Conservation (phyloP, 2,888 invertebrate species). For the Ornithoptera priamus region DNA sequence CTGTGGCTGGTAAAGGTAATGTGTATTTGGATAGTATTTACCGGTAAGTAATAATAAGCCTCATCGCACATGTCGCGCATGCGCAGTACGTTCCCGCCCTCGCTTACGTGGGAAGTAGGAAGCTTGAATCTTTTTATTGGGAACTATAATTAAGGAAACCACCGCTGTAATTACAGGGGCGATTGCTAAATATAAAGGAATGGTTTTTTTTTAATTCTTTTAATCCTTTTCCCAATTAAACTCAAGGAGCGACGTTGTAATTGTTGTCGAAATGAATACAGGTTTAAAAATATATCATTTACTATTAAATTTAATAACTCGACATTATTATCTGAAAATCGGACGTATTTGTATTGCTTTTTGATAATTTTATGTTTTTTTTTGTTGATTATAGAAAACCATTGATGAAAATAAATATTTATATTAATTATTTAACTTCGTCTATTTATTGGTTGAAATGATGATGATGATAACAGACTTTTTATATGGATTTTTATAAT, state of each 20-base stretch:
- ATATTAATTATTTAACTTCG: too few species aligned
- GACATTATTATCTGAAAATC: too few species aligned
- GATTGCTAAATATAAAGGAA: slow-evolving; percentile 78
- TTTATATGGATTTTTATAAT: too few species aligned
- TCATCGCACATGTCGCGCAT: slow-evolving; percentile 63
- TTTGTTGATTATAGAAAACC: too few species aligned
- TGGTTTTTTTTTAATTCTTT: slow-evolving; percentile 53
- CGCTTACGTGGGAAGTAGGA: slow-evolving; percentile 73
- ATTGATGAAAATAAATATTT: too few species aligned
- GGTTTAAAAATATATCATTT: slow-evolving; percentile 18
- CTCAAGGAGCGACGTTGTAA: slow-evolving; percentile 21
- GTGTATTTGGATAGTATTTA: slow-evolving; percentile 61
- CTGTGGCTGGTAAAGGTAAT: slow-evolving; percentile 39
- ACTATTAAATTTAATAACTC: not conserved
- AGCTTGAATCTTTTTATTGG: slow-evolving; percentile 74
- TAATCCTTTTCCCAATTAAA: slow-evolving; percentile 44
- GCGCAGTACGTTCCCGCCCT: slow-evolving; percentile 44
- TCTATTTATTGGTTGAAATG: too few species aligned
- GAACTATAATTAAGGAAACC: slow-evolving; percentile 74
- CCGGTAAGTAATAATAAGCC: slow-evolving; percentile 66
- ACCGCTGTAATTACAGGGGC: slow-evolving; percentile 75
- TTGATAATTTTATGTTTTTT: too few species aligned
- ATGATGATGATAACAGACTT: too few species aligned
- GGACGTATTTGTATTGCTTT: too few species aligned
- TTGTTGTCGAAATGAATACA: slow-evolving; percentile 9